Base-by-base conservation (phyloP, 23 tunicate genomes). In the Styela clava region DNA sequence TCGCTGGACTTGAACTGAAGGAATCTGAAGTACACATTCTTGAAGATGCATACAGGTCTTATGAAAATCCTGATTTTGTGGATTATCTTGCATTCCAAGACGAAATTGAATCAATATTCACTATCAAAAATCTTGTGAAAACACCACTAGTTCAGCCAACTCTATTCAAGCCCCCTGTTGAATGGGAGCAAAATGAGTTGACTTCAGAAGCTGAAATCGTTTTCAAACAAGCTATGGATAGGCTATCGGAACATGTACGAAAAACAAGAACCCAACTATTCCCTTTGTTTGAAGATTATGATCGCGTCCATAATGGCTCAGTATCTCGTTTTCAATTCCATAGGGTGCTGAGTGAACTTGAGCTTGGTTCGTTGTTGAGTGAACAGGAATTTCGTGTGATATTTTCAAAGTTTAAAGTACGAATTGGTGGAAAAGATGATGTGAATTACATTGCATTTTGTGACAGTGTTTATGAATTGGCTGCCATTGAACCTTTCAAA, bases 231-330 rank as follows among this genome's bases (percentile, higher is more conserved):
- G 84, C 90, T 20, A 84, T 93, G 89, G 86, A 31, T 37, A 36
- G 91, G 5, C 61, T 93, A 20, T 88, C 93, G 21, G 87, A 80
- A 79, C 89, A 88, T 78, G 89, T 93, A 16, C 82, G 87, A 35
- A 88, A 88, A 68, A 88, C 89, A 25, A 72, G 98, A 21, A 81
- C 84, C 12, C 98, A 93, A 52, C 82, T 93, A 3, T 93, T 87
- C 77, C 98, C 92, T 2, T 79, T 87, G 28, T 93, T 93, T 69
- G 98, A 93, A 82, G 98, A 93, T 64, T 88, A 84, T 64, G 98
- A 93, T 34, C 62, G 87, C 18, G 90, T 85, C 18, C 93, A 93
- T 78, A 93, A 88, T 74, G 98, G 98, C 28, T 44, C 82, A n/a
- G 92, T 87, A 3, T 88, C 98, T 3, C 74, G 78, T 36, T 77